These are phyloP conservation scores for Coremacera marginata DNA, from an alignment of 2,888 invertebrate species.

Conservation along the genomic window DNA sequence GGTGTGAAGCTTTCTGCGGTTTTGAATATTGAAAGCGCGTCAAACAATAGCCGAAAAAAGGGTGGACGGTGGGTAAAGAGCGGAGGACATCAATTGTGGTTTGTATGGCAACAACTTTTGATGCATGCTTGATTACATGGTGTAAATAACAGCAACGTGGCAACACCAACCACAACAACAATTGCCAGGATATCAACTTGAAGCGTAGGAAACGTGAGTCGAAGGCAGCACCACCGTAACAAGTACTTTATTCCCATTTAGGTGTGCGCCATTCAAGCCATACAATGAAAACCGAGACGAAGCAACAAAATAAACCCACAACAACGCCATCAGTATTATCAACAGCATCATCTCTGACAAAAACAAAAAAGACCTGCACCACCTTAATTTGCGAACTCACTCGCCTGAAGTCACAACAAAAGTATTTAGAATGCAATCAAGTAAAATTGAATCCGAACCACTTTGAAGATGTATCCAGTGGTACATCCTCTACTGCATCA, in stretches of 20 bases:
- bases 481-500: background rate
- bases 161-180: conserved; percentile 49
- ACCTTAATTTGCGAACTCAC: conserved; percentile 65
- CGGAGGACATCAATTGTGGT: conserved; percentile 35
- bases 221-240: conserved; percentile 19
- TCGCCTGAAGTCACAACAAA: conserved; percentile 67
- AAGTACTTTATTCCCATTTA: background rate
- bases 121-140: conserved; percentile 64
- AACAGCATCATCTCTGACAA: background rate
- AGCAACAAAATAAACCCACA: conserved; percentile 29
- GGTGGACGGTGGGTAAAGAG: background rate
- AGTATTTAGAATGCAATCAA: conserved; percentile 67
- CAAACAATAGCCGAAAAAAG: background rate
- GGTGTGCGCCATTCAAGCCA: no score
- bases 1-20: background rate
- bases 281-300: background rate
- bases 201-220: conserved; percentile 2
- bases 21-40: background rate
- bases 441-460: conserved; percentile 62
- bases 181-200: conserved; percentile 13
- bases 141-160: conserved; percentile 58
- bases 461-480: conserved; percentile 49
- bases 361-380: conserved; percentile 55
- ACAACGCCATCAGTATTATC: conserved; percentile 22
- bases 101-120: conserved; percentile 45